Percentiles rank a stretch among this genome's conserved stretches.
These are phyloP conservation scores for Lepidurus packardi DNA, from an alignment of 1,140 invertebrate genomes.

Conservation along the genomic window DNA sequence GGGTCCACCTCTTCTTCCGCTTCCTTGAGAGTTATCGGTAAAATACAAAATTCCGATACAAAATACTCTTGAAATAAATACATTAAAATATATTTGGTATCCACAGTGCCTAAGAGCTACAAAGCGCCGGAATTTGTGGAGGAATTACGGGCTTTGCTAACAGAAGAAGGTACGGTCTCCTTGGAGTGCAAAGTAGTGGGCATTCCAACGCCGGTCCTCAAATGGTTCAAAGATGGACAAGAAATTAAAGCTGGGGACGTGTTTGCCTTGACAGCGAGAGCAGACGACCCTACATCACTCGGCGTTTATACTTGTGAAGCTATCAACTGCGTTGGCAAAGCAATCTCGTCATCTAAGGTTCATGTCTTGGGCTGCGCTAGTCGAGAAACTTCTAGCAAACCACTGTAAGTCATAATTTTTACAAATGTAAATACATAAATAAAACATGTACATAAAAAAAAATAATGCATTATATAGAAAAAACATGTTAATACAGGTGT, in stretches of 20 bases:
- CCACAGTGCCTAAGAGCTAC: slow-evolving; percentile 76
- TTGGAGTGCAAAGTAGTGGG: slow-evolving; percentile 83
- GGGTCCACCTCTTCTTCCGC: slow-evolving; percentile 69
- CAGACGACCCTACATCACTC: slow-evolving; percentile 71
- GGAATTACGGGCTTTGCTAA: slow-evolving; percentile 69
- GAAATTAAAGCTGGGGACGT: slow-evolving; percentile 66
- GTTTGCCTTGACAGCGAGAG: slow-evolving; percentile 72
- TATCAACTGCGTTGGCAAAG: slow-evolving; percentile 75
- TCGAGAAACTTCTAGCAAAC: slow-evolving; percentile 57
- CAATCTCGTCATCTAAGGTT: slow-evolving; percentile 71
- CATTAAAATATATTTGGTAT: slow-evolving; percentile 35
- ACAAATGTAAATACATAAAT: background rate
- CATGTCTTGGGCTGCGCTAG: slow-evolving; percentile 64
- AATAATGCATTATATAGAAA: no score
- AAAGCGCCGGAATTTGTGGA: slow-evolving; percentile 78
- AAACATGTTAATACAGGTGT: background rate
- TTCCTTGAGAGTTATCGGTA: slow-evolving; percentile 68
- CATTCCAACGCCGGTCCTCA: slow-evolving; percentile 57
- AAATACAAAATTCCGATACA: slow-evolving; percentile 35
- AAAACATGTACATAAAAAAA: no score
- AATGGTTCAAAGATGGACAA: slow-evolving; percentile 37
- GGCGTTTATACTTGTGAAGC: slow-evolving; percentile 80
- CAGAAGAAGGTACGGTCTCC: slow-evolving; percentile 78
- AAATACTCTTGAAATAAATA: background rate
- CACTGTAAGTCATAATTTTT: slow-evolving; percentile 44